Conservation (phyloP, 2,797 vertebrate species). For the Rhinogobio ventralis region DNA sequence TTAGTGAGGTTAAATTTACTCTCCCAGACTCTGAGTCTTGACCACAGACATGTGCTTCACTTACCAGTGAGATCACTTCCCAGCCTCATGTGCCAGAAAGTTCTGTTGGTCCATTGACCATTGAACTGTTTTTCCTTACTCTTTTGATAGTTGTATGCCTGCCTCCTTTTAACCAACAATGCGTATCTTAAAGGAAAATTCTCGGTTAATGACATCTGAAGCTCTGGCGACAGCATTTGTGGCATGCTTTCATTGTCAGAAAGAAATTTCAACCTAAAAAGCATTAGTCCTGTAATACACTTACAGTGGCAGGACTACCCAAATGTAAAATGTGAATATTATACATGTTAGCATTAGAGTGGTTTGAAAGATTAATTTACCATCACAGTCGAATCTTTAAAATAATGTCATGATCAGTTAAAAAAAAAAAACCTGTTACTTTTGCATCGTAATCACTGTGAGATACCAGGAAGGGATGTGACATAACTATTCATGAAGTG, state of each 20-base stretch:
- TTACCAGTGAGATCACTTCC: slow-evolving; percentile 61
- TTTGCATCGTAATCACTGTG: background rate
- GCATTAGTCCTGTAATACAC: background rate
- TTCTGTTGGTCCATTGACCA: slow-evolving; percentile 38
- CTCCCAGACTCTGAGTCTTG: slow-evolving; percentile 51
- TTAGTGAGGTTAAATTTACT: slow-evolving; percentile 59
- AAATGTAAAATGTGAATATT: background rate
- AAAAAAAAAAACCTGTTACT: background rate
- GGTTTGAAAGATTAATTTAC: background rate
- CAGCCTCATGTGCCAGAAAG: slow-evolving; percentile 27
- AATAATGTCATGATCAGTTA: background rate
- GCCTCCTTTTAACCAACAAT: background rate
- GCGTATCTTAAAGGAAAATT: slow-evolving; percentile 4
- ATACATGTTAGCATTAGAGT: background rate
- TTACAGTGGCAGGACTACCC: background rate
- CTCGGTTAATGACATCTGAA: background rate
- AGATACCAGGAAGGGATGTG: background rate
- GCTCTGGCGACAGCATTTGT: slow-evolving; percentile 1
- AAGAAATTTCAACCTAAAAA: slow-evolving; percentile 5
- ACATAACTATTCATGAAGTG: slow-evolving; percentile 11
- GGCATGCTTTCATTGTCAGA: background rate
- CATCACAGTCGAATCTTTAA: background rate
- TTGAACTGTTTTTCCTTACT: background rate
- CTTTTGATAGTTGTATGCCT: slow-evolving; percentile 23
- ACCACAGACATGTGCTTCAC: slow-evolving; percentile 57